These are phyloP conservation scores for Anisognathus igniventris DNA, from an alignment of 2,797 vertebrate genomes.

Conservation along the genomic window DNA sequence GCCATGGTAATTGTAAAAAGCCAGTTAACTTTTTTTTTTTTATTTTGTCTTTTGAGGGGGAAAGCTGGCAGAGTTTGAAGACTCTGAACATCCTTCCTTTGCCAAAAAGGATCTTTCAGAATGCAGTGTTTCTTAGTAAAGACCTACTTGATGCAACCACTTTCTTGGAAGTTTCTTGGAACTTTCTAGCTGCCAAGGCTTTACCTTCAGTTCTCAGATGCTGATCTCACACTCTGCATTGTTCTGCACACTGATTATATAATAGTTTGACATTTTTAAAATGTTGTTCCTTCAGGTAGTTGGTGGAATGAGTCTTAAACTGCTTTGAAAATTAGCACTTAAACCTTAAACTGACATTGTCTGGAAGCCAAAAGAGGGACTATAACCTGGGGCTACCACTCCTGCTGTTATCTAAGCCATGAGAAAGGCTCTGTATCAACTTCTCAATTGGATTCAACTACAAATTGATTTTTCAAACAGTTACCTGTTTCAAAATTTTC, in stretches of 20 bases:
- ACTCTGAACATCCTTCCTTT: background rate
- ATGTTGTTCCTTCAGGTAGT: background rate
- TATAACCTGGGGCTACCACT: background rate
- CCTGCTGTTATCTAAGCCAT: background rate
- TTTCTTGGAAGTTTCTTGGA: background rate
- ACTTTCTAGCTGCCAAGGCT: background rate
- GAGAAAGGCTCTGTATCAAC: background rate
- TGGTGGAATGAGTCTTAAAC: background rate
- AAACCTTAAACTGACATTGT: background rate
- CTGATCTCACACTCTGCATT: background rate
- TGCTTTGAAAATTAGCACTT: background rate
- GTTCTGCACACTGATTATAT: background rate
- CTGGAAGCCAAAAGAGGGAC: background rate
- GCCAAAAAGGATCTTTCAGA: background rate
- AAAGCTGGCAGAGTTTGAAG: background rate
- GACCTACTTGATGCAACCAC: accelerated
- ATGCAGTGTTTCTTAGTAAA: background rate
- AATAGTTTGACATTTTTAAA: background rate
- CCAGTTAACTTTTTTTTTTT: background rate
- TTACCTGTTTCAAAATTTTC: background rate
- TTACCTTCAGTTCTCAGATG: background rate
- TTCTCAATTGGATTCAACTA: background rate
- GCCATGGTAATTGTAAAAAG: background rate
- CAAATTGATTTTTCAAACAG: background rate
- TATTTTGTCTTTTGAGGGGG: background rate